A percentile compares a stretch with the other conserved stretches of the same genome.
These are phyloP conservation scores for Chironomus riparius DNA, from an alignment of 2,888 invertebrate species.

Conservation along the genomic window DNA sequence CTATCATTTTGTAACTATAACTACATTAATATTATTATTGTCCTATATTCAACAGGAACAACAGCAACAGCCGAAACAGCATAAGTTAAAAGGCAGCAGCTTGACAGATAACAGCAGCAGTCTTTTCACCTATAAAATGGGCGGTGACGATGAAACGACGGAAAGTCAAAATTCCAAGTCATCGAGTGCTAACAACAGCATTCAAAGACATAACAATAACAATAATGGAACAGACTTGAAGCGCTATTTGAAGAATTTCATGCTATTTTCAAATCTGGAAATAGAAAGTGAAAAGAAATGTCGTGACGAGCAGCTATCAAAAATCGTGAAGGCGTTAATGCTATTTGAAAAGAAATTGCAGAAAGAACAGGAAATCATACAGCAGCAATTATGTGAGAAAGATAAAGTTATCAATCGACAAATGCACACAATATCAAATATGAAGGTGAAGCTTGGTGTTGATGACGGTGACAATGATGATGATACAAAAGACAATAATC, in stretches of 20 bases:
- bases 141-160: conserved; percentile 12
- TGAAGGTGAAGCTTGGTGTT: conserved; percentile 34
- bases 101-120: neutral
- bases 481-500: neutral
- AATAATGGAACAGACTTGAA: conserved; percentile 12
- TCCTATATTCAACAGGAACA: neutral
- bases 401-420: conserved; percentile 32
- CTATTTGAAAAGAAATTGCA: conserved; percentile 41
- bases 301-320: conserved; percentile 39
- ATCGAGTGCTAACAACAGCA: conserved; percentile 4
- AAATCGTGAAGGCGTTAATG: conserved; percentile 40
- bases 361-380: conserved; percentile 40
- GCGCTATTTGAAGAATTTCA: conserved; percentile 22
- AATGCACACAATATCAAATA: conserved; percentile 36
- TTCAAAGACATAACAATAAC: conserved; percentile 8
- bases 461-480: conserved; percentile 31
- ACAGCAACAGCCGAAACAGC: neutral
- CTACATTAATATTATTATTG: too few relatives aligned
- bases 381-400: conserved; percentile 38
- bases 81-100: conserved; percentile 2
- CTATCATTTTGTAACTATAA: too few relatives aligned
- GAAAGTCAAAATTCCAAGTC: conserved; percentile 21
- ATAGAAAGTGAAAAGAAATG: conserved; percentile 40
- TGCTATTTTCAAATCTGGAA: conserved; percentile 31
- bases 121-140: conserved; percentile 21